Conservation (phyloP, 2,113 vertebrate genomes). For the Agapornis roseicollis region DNA sequence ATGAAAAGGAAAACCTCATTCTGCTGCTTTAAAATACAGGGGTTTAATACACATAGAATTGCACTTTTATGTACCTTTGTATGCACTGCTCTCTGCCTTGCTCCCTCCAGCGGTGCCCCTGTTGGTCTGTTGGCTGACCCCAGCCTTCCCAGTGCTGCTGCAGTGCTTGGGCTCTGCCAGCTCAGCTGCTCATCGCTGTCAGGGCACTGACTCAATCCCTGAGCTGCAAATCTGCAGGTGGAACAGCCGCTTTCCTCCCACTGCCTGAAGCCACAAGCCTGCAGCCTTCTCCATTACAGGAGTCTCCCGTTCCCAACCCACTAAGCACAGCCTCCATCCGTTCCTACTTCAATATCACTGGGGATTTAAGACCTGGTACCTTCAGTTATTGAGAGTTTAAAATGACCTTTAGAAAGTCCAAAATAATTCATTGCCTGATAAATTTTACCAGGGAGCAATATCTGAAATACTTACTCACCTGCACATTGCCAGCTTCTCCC, state of each 20-base stretch:
- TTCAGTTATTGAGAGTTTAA: background rate
- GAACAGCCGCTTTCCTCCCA: background rate
- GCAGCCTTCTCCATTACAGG: fast-evolving
- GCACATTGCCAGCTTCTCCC: background rate
- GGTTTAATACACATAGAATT: fast-evolving
- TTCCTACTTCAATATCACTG: fast-evolving
- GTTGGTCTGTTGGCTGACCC: background rate
- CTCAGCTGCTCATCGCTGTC: fast-evolving
- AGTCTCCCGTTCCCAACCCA: background rate
- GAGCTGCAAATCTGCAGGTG: background rate
- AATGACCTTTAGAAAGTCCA: background rate
- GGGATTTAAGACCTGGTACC: background rate
- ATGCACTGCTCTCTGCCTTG: fast-evolving
- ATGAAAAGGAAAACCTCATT: background rate
- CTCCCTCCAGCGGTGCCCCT: fast-evolving
- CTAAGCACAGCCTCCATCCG: background rate
- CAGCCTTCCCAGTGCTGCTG: background rate
- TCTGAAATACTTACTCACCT: background rate
- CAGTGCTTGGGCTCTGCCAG: background rate
- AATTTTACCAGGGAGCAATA: background rate
- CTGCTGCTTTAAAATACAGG: background rate
- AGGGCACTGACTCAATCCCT: background rate
- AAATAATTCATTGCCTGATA: background rate
- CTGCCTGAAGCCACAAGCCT: background rate
- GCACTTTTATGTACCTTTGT: fast-evolving